Evolutionary conservation across 2,113 vertebrate genomes (phyloP), one percentile per base, ranked within the genome.

Genomic region (Bolborhynchus lineola): DNA sequence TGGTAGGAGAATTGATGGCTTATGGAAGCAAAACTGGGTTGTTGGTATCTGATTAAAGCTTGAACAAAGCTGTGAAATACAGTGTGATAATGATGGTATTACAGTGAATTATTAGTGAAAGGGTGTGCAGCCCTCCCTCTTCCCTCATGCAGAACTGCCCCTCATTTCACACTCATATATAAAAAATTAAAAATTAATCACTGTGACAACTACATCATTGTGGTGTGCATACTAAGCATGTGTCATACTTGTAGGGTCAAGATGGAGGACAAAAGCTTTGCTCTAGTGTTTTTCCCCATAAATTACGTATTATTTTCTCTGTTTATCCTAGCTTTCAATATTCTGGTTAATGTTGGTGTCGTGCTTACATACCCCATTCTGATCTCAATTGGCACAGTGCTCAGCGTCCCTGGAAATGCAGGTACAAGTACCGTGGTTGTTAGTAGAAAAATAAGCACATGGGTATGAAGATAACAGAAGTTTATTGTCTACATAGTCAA

Each of bases 361-460:
- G 99, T 99, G 70, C 98, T 99, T 60, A 99, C 99, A 1, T 99
- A 99, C 97, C 99, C 99, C 76, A 99, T 99, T 75, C 98, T 99
- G 89, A 99, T 99, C 97, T 99, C 99, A 50, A 99, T 99, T 1
- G 99, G 99, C 90, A 99, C 99, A 3, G 98, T 99, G 94, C 99
- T 99, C 96, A 99, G 99, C 14, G 99, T 99, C 86, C 99, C 99
- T 21, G 99, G 99, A 49, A 99, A 99, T 69, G 99, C 99, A 98
- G 99, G 99, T 99, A 97, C 35, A 11, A 39, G 29, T 31, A 5
- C 44, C 13, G 0, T 1, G 2, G 21, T 39, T 10, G 14, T 9
- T 39, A 65, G 20, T 78, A 52, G 23, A 10, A 35, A 23, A n/a
- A 15, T 0, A 11, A 70, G 11, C 70, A 19, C 37, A 0, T 0